A percentile compares a stretch with the other conserved stretches of the same genome.
Conservation (phyloP, 2,113 vertebrate genomes). For the Plecturocebus donacophilus region DNA sequence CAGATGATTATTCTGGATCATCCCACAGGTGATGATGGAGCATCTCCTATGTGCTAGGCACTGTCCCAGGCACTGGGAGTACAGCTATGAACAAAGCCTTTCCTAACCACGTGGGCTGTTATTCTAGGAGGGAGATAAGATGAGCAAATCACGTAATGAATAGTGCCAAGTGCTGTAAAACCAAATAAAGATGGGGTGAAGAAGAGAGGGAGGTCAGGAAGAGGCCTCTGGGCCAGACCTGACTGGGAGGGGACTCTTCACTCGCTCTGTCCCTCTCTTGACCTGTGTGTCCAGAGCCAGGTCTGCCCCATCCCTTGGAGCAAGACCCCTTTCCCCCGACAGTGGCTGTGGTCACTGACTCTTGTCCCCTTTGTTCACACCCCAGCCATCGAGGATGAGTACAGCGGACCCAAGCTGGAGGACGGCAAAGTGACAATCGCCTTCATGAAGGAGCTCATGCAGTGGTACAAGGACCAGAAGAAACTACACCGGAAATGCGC, state of each 20-base stretch:
- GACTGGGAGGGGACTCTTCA: not conserved
- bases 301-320: not conserved
- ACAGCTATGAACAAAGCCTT: not conserved
- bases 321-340: not conserved
- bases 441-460: slow-evolving; percentile 97
- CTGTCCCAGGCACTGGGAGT: not conserved
- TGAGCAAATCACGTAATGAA: not conserved
- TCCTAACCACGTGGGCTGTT: not conserved
- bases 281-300: not conserved
- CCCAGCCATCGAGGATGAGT: slow-evolving; percentile 95
- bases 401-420: slow-evolving; percentile 93
- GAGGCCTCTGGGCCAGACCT: not conserved
- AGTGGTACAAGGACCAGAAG: slow-evolving; percentile 96
- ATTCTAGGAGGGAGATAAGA: not conserved
- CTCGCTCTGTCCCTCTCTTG: not conserved
- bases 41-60: not conserved
- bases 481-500: slow-evolving; percentile 96
- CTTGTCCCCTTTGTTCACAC: not conserved
- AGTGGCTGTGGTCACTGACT: not conserved
- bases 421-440: slow-evolving; percentile 90
- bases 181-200: not conserved
- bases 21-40: not conserved
- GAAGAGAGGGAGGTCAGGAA: not conserved
- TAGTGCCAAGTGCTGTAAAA: not conserved
- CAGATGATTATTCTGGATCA: not conserved